Evolutionary conservation across 2,113 vertebrate species (phyloP), one percentile per base, ranked within the genome.

Genomic region (Chascanopsetta lugubris): DNA sequence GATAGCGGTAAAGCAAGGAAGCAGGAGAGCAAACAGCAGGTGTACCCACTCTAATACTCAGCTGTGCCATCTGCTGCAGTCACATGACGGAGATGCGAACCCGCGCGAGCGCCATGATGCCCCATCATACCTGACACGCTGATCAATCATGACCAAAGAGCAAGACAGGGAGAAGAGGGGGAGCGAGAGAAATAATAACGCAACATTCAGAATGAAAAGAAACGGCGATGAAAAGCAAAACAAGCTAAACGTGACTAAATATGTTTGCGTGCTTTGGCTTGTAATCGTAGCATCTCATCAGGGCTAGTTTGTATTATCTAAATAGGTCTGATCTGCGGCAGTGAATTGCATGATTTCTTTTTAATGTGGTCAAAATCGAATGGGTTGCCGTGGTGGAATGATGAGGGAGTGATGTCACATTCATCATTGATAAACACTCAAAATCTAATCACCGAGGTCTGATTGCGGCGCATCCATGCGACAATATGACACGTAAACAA

Each of bases 111-210:
- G 88, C 94, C 87, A 92, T 93, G 92, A 90, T 92, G 93, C 92
- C 93, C 92, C 90, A 92, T 94, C 94, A 94, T 92, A 94, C 94
- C 94, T 94, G 94, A 96, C 92, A 94, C 93, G 94, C 94, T 93
- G 92, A 97, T 98, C 95, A 96, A 95, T 97, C 95, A 95, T 0
- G 2, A 40, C 69, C 80, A 85, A 86, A 69, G 71, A 85, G 82
- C 65, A 75, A 48, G 42, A 70, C 59, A 69, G 72, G 72, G 60
- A 32, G 38, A 67, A 69, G 58, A 29, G 46, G 53, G 62, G 2
- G 47, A 61, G 70, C 8, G 60, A 30, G 47, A 10, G 8, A 20
- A 29, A 25, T 17, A 5, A 26, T 2, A 49, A 27, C 26, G 18
- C 17, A 42, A 38, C 43, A 61, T 43, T 47, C 25, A 20, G 34